Evolutionary conservation across 2,113 vertebrate genomes (phyloP).

Genomic region (Aleadryas rufinucha): DNA sequence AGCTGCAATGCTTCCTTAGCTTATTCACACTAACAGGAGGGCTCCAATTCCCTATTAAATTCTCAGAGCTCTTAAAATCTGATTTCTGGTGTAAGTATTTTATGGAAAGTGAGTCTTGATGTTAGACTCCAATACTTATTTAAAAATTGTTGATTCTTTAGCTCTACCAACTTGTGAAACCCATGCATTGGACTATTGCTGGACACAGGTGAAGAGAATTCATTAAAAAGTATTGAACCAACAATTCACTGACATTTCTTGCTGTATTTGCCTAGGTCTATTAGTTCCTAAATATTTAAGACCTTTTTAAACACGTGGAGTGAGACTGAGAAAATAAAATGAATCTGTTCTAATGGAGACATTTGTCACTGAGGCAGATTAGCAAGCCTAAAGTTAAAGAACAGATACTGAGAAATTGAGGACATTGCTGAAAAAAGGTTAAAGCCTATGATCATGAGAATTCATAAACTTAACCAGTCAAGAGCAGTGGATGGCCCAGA

Average conservation of each 20-base stretch:
- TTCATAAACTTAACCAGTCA: background rate
- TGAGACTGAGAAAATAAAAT: conserved; percentile 33
- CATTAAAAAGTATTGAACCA: conserved; percentile 18
- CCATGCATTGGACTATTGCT: background rate
- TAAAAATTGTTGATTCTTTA: conserved; percentile 9
- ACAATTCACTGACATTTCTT: conserved; percentile 41
- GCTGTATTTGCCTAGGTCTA: conserved; percentile 26
- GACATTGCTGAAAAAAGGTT: background rate
- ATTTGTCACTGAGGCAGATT: background rate
- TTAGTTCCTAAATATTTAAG: conserved; percentile 25
- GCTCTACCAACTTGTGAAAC: background rate
- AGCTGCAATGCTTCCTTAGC: background rate
- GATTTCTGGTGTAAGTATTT: background rate
- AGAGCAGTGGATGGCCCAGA: background rate
- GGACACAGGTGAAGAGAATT: conserved; percentile 6
- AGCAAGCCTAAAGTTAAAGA: background rate
- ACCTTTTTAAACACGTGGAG: conserved; percentile 13
- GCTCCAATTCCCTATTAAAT: background rate
- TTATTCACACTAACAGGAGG: background rate
- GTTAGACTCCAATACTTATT: background rate
- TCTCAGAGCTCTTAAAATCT: background rate
- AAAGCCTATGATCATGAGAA: background rate
- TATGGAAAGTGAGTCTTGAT: background rate
- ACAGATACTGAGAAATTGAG: background rate
- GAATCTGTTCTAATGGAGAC: conserved; percentile 1